Base-by-base conservation (phyloP, 2,113 vertebrate genomes). In the Strix uralensis region DNA sequence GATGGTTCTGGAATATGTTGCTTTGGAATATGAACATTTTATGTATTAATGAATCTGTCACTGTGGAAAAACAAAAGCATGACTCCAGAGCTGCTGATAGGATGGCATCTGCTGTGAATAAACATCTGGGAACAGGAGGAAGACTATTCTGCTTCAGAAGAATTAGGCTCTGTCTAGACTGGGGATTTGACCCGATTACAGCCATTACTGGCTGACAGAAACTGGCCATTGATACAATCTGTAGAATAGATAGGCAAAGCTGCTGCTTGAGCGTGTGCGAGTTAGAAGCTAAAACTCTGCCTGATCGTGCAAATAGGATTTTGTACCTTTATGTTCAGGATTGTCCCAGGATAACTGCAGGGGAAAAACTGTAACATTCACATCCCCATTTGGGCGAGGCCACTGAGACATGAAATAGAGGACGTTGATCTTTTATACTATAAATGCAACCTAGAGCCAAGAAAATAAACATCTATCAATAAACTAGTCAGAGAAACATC, bases 81-180 rank as follows among this genome's bases (percentile, higher is more conserved):
- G 55, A 58, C 36, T 78, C 23, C 38, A 71, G 55, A 92, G 91
- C 54, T 88, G 49, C 83, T 15, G 25, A 29, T 65, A 25, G 49
- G 73, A 11, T 89, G 91, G 81, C 81, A 90, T 96, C 91, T 97
- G 94, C 90, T 92, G 77, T 81, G 70, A 85, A 51, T 91, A 82
- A 93, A 94, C 95, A 95, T 96, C 94, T 95, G 96, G 94, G 92
- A 84, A 34, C 58, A 78, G 72, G 86, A 90, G 93, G 55, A 66
- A 86, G 81, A 85, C 85, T 70, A 17, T 44, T 89, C 16, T 96
- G 92, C 89, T 93, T 89, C 85, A 57, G 87, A 90, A 96, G 96
- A 96, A 97, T 97, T 97, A 96, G 95, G 58, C 75, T 91, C 88
- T 97, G 96, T 97, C 97, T 97, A 97, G 97, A 97, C 96, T 96